These are phyloP conservation scores for Agrypnia vestita DNA, from an alignment of 1,140 invertebrate species.

Conservation along the genomic window DNA sequence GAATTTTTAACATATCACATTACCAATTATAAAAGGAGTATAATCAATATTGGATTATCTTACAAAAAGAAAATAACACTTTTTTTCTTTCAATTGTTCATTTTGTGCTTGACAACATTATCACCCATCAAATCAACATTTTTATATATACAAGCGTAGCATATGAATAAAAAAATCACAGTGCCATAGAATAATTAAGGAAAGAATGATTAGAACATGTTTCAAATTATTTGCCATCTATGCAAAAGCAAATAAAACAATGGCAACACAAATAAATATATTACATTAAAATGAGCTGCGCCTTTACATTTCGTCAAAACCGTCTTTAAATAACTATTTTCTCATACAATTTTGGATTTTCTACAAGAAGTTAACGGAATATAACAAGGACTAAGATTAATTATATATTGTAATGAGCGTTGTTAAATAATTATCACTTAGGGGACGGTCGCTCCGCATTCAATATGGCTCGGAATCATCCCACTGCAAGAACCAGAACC, in stretches of 20 bases:
- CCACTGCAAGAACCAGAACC: not conserved
- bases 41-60: not conserved
- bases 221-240: constrained; percentile 15
- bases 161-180: constrained; percentile 24
- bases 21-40: too few species aligned
- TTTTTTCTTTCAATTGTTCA: not conserved
- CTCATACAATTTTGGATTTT: constrained; percentile 4
- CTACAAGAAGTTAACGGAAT: constrained; percentile 24
- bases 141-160: constrained; percentile 8
- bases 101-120: constrained; percentile 32
- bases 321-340: constrained; percentile 7
- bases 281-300: constrained; percentile 20
- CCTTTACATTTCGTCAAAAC: not conserved
- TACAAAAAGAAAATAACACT: constrained; percentile 3
- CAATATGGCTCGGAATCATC: constrained; percentile 59
- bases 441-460: constrained; percentile 59
- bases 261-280: constrained; percentile 32
- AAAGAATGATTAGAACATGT: constrained; percentile 4
- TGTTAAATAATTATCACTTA: constrained; percentile 51
- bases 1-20: not conserved
- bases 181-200: constrained; percentile 26
- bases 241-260: constrained; percentile 19
- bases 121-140: not conserved
- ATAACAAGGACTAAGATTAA: constrained; percentile 47
- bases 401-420: constrained; percentile 51